A percentile compares a stretch with the other conserved stretches of the same genome.
Conservation (phyloP, 2,113 vertebrate species). For the Chaetodon auriga region DNA sequence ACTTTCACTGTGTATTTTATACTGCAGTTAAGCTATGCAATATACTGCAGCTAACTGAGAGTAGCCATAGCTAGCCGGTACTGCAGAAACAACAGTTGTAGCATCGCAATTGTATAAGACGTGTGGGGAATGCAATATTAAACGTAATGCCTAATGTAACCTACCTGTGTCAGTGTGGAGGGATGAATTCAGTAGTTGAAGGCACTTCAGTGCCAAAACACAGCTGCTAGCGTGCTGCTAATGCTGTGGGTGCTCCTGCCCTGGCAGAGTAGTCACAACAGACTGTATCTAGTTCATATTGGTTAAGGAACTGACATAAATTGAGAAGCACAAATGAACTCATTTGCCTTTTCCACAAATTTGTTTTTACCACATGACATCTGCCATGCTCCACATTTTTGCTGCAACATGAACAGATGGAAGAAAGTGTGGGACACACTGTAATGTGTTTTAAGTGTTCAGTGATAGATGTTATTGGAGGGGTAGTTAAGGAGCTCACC, state of each 20-base stretch:
- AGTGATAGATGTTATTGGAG: background rate
- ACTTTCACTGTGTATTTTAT: background rate
- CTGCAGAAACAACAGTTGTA: background rate
- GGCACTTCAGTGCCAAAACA: background rate
- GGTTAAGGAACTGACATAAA: background rate
- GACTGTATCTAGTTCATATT: background rate
- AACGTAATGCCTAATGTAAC: background rate
- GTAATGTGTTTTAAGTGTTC: background rate
- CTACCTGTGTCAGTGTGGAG: background rate
- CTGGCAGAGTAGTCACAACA: background rate
- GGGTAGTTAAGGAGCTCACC: conserved; percentile 7
- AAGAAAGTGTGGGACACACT: background rate
- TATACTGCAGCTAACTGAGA: too few species aligned
- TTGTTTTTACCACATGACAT: background rate
- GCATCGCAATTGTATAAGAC: background rate
- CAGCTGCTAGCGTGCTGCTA: background rate
- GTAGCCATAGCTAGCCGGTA: too few species aligned
- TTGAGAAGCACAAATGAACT: background rate
- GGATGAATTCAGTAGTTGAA: background rate
- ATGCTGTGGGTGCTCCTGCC: background rate
- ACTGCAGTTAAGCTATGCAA: background rate
- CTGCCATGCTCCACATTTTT: background rate
- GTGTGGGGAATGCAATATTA: background rate
- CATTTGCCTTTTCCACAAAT: background rate
- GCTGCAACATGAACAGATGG: background rate